Base-by-base conservation (phyloP, 2,888 invertebrate genomes). In the Acleris cristana region DNA sequence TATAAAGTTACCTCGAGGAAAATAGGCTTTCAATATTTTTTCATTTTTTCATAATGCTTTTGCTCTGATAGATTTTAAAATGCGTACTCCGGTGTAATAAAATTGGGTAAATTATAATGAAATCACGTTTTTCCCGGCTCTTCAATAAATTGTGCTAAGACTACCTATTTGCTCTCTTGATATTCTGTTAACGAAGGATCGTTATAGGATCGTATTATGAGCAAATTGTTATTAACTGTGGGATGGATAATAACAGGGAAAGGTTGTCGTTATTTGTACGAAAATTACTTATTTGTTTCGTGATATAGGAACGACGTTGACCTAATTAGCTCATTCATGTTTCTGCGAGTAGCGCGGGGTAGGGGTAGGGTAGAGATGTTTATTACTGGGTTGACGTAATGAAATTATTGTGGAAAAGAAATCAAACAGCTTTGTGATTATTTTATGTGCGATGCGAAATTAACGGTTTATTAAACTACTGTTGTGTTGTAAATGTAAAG, bases 161-260 rank as follows among this genome's bases (percentile, higher is more conserved):
- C 40, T 21, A 1, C 14, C 5, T 34, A 16, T 21, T 44, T 44
- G 44, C 44, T 44, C 56, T 8, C 44, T 64, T 57, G 57, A 52
- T 64, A 57, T 56, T 57, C 44, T 40, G 56, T 16, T 52, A 44
- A 51, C 57, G 19, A 49, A n/a, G 49, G 23, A 2, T 51, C 40
- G 26, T 19, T 44, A 21, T 21, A 8, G 34, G 56, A 19, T 44
- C 44, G 8, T 44, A n/a, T 56, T 56, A 40, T 21, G 21, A 21
- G 21, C 21, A 19, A n/a, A 21, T 21, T n/a, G 23, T 48, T n/a
- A 48, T 48, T 18, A 48, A 48, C 18, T 48, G 18, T n/a, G 16
- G 0, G 18, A 48, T 0, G 48, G 48, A 6, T 48, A 48, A 48
- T 48, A 18, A 48, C 18, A 48, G 18, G 48, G 7, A 48, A 18